Evolutionary conservation across 2,888 invertebrate genomes (phyloP).

Genomic region (Apodemia hepburni): DNA sequence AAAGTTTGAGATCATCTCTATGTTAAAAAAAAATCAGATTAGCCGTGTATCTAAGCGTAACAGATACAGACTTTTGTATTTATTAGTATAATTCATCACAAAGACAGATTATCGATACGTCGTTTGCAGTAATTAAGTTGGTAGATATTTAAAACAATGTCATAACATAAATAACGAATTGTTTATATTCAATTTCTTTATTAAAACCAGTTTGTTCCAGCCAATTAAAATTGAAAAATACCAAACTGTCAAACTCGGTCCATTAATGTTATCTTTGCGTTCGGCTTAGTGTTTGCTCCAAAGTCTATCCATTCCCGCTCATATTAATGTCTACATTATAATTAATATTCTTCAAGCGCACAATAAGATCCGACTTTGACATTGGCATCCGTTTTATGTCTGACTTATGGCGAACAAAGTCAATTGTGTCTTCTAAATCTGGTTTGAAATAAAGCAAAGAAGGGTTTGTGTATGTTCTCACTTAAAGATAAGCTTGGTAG

Average conservation of each 20-base stretch:
- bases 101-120: not conserved
- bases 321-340: slow-evolving; percentile 48
- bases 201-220: slow-evolving; percentile 10
- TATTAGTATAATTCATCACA: too few species aligned
- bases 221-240: slow-evolving; percentile 27
- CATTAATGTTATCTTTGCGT: slow-evolving; percentile 23
- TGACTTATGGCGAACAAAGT: slow-evolving; percentile 64
- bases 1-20: too few species aligned
- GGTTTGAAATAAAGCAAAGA: slow-evolving; percentile 50
- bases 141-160: not conserved
- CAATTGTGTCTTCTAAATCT: slow-evolving; percentile 72
- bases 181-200: slow-evolving; percentile 1
- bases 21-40: too few species aligned
- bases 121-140: not conserved
- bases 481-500: slow-evolving; percentile 1
- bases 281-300: slow-evolving; percentile 21
- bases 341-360: slow-evolving; percentile 55
- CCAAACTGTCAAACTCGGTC: slow-evolving; percentile 31
- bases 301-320: slow-evolving; percentile 30
- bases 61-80: too few species aligned
- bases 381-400: slow-evolving; percentile 68
- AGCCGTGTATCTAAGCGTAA: too few species aligned
- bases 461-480: slow-evolving; percentile 23
- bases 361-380: slow-evolving; percentile 55
- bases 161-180: slow-evolving; percentile 8